A percentile compares a stretch with the other conserved stretches of the same genome.
Conservation (phyloP, 2,113 vertebrate species). For the Sinocyclocheilus anophthalmus region DNA sequence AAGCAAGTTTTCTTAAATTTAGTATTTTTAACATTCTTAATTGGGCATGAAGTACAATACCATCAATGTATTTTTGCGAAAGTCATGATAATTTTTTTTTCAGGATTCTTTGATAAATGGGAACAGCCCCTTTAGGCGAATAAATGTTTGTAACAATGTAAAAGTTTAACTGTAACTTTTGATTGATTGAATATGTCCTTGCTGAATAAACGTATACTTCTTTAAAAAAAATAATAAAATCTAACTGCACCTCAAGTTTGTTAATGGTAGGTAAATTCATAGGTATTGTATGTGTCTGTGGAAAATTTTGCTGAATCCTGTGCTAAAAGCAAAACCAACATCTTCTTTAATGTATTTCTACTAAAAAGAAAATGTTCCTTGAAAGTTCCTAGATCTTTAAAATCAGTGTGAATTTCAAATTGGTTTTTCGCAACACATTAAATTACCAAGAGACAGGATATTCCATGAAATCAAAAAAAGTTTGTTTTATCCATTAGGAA, state of each 20-base stretch:
- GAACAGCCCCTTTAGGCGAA: no score
- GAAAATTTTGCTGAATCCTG: background rate
- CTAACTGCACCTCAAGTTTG: no score
- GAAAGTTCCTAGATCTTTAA: background rate
- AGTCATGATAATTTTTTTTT: background rate
- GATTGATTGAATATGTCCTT: no score
- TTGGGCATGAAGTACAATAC: no score
- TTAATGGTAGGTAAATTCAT: background rate
- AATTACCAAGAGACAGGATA: background rate
- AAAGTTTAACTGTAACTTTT: no score
- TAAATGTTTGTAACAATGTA: background rate
- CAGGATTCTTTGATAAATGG: no score
- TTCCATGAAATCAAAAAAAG: background rate
- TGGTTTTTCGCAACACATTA: background rate
- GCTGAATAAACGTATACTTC: no score
- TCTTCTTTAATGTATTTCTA: background rate
- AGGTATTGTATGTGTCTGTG: background rate
- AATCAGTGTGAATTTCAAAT: background rate
- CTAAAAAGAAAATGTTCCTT: background rate
- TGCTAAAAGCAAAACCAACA: background rate
- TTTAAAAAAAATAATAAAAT: no score
- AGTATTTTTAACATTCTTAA: no score
- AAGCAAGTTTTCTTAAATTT: no score
- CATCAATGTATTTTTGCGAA: background rate
- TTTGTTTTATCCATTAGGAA: background rate